Percentiles rank a stretch among this genome's conserved stretches.
Conservation (phyloP, 1,140 invertebrate genomes). For the Aphidius gifuensis region DNA sequence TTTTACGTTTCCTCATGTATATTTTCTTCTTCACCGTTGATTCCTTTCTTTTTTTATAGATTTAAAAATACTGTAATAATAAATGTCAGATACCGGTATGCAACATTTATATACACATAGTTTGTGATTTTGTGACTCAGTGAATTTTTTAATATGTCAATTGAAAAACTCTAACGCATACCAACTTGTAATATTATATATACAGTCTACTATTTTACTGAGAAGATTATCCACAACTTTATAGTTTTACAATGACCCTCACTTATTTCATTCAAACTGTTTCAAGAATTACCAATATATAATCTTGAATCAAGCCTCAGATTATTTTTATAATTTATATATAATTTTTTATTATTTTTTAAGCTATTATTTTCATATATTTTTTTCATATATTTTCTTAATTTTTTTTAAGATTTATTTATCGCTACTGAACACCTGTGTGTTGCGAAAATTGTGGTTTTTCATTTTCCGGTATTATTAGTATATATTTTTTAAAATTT, state of each 20-base stretch:
- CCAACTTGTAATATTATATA: too few relatives aligned
- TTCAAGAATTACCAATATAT: not conserved
- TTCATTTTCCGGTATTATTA: too few relatives aligned
- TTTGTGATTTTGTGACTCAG: not conserved
- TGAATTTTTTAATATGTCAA: slow-evolving; percentile 17
- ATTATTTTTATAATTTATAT: too few relatives aligned
- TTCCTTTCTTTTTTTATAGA: not conserved
- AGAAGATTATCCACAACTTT: slow-evolving; percentile 20
- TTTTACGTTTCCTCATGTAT: not conserved
- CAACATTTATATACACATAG: too few relatives aligned
- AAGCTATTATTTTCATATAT: too few relatives aligned
- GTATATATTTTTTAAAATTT: too few relatives aligned
- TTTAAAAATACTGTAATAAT: slow-evolving; percentile 16
- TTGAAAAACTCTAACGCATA: not conserved
- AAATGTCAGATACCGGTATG: slow-evolving; percentile 13
- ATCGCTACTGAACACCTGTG: too few relatives aligned
- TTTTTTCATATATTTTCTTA: too few relatives aligned
- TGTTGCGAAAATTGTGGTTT: too few relatives aligned
- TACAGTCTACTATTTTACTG: slow-evolving; percentile 4
- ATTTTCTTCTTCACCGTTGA: not conserved
- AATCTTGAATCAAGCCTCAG: not conserved
- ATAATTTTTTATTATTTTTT: too few relatives aligned
- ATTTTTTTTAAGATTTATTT: too few relatives aligned
- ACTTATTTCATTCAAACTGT: not conserved
- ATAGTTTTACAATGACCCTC: slow-evolving; percentile 15